Percentiles rank a stretch among this genome's conserved stretches.
phyloP scores from a whole-genome alignment of 2,797 vertebrate species.

The Anguilla obscura region DNA sequence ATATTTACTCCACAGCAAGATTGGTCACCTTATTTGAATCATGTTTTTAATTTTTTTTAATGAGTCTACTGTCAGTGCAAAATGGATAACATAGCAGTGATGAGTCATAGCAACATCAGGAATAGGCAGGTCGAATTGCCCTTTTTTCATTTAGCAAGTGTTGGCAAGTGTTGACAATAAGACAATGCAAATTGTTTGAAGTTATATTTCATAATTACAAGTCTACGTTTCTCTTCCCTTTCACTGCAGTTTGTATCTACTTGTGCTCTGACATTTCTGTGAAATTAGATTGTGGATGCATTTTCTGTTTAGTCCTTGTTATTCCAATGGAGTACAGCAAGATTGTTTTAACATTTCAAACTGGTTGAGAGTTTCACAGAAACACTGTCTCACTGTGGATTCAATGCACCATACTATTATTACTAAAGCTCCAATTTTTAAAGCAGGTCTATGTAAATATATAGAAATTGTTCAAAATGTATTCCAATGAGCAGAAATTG shows the following conservation, averaged over 20 bases:
- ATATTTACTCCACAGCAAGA: neutral
- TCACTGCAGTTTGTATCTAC: neutral
- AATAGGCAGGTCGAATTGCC: neutral
- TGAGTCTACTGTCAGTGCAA: neutral
- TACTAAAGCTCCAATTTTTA: neutral
- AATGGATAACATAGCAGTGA: neutral
- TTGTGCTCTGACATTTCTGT: constrained; percentile 11
- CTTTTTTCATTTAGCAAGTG: constrained; percentile 25
- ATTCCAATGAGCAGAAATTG: neutral
- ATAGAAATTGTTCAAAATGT: neutral
- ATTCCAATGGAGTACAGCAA: constrained; percentile 30
- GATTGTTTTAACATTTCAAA: constrained; percentile 33
- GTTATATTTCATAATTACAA: neutral
- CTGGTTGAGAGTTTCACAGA: constrained; percentile 25
- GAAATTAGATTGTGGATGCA: constrained; percentile 10
- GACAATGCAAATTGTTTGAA: neutral
- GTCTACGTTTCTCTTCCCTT: constrained; percentile 15
- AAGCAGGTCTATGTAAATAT: neutral
- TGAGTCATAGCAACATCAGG: constrained; percentile 10
- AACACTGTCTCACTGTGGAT: constrained; percentile 23
- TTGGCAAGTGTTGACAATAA: constrained; percentile 16
- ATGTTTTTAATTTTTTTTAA: neutral
- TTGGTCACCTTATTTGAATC: constrained; percentile 1
- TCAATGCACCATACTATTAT: constrained; percentile 22
- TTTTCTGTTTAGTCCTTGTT: constrained; percentile 35